Base-by-base conservation (phyloP, 1,140 invertebrate species). In the Diuraphis noxia region DNA sequence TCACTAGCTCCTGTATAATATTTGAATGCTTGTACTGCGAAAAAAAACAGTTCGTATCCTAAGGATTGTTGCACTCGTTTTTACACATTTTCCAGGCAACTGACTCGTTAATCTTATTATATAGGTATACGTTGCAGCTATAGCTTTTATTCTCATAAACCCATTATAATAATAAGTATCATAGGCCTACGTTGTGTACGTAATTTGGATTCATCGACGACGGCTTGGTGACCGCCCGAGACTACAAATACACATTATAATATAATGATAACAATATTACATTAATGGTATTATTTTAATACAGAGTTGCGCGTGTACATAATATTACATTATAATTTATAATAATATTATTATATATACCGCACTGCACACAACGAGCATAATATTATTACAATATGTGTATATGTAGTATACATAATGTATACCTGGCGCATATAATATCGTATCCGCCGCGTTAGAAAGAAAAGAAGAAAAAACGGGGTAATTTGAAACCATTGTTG, bases 401-500 rank as follows among this genome's bases (percentile, higher is more conserved):
- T 34, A 34, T 72, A 7, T 36, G 41, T 49, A 23, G 72, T 40
- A 40, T 38, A 81, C 19, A n/a, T n/a, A n/a, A n/a, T n/a, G n/a
- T 23, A 84, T 17, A 3, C 81, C n/a, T n/a, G n/a, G 23, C 21
- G 38, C 30, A n/a, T 17, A 84, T 40, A n/a, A 43, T 43, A 43
- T 72, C 21, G 46, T 38, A 36, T 52, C 21, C 43, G 84, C 30
- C 41, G 34, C 46, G 40, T 40, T 19, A 34, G 13, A 43, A 49
- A 72, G 63, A 88, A 88, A 41, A 88, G 41, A 41, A 88, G 41
- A 63, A 88, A 88, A 88, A 72, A 63, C 36, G 38, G 49, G 87
- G 52, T 88, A 88, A 88, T 88, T 88, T 88, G 41, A 88, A 88
- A 88, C 87, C 87, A 88, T 88, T 88, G 56, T 88, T 72, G 87